A percentile compares a stretch with the other conserved stretches of the same genome.
phyloP scores from a whole-genome alignment of 1,140 invertebrate genomes.

The Leptinotarsa defecta region DNA sequence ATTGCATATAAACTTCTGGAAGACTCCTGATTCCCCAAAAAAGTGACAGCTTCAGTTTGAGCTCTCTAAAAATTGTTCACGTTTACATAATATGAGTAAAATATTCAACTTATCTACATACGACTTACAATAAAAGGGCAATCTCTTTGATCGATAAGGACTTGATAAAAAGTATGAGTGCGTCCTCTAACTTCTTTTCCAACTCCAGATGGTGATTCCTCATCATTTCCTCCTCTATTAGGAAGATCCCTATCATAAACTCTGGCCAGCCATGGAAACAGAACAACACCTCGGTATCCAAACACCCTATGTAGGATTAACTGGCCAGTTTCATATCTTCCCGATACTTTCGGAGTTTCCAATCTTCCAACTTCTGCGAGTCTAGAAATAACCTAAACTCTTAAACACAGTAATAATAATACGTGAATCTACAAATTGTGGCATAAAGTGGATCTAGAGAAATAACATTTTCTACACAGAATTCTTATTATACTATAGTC shows the following conservation, averaged over 20 bases:
- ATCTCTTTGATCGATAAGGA: conserved; percentile 93
- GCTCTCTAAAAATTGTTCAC: conserved; percentile 68
- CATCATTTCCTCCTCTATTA: conserved; percentile 49
- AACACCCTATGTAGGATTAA: conserved; percentile 94
- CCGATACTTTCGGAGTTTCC: conserved; percentile 81
- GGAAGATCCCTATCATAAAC: conserved; percentile 92
- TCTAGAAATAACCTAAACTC: conserved; percentile 54
- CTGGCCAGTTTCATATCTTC: conserved; percentile 94
- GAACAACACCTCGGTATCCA: conserved; percentile 91
- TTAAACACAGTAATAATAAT: neutral
- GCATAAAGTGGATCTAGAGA: too few relatives aligned
- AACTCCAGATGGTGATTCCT: conserved; percentile 57
- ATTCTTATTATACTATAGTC: neutral
- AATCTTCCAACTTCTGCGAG: conserved; percentile 80
- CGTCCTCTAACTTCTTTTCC: conserved; percentile 88
- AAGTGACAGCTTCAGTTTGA: conserved; percentile 97
- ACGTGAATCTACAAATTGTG: too few relatives aligned
- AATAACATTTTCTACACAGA: neutral
- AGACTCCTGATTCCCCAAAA: conserved; percentile 93
- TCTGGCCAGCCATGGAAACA: conserved; percentile 93
- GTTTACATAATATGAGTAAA: neutral
- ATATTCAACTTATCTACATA: too few relatives aligned
- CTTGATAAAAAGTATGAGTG: conserved; percentile 95
- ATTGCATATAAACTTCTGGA: conserved; percentile 92
- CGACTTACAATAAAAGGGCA: conserved; percentile 86